phyloP scores from a whole-genome alignment of 2,888 invertebrate genomes.

The Cosmia pyralina region DNA sequence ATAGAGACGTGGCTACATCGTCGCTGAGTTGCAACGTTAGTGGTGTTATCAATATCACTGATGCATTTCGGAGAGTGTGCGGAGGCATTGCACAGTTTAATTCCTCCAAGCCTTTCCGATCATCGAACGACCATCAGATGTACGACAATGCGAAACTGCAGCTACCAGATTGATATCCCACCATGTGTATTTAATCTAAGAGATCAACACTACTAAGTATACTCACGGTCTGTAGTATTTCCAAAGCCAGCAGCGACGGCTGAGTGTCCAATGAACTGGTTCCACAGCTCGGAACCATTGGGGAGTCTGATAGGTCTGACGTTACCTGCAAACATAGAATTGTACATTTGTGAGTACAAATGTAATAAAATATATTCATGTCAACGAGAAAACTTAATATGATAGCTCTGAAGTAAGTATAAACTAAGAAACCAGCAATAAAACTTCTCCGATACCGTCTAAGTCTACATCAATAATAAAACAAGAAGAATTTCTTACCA shows the following conservation, averaged over 20 bases:
- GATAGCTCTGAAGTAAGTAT: not conserved
- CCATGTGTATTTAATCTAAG: not conserved
- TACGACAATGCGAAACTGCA: too few species aligned
- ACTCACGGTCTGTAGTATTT: slow-evolving; percentile 76
- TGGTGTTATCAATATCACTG: too few species aligned
- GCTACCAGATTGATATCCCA: too few species aligned
- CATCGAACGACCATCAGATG: not conserved
- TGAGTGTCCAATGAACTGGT: slow-evolving; percentile 71
- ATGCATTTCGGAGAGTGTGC: not conserved
- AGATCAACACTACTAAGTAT: not conserved
- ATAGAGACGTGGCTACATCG: not conserved
- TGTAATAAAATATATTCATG: not conserved
- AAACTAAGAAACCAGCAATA: not conserved
- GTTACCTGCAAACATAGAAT: slow-evolving; percentile 66
- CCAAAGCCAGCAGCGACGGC: slow-evolving; percentile 77
- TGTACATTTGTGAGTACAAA: too few species aligned
- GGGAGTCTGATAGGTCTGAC: slow-evolving; percentile 75
- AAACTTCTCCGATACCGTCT: not conserved
- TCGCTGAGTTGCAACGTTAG: not conserved
- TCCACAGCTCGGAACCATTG: slow-evolving; percentile 60
- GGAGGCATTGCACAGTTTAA: not conserved
- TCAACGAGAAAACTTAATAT: not conserved
- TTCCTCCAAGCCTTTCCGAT: not conserved
- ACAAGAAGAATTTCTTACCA: not conserved
- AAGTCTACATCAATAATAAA: not conserved